Evolutionary conservation across 1,140 invertebrate genomes (phyloP), one percentile per base, ranked within the genome.

Genomic region (Homarus americanus): DNA sequence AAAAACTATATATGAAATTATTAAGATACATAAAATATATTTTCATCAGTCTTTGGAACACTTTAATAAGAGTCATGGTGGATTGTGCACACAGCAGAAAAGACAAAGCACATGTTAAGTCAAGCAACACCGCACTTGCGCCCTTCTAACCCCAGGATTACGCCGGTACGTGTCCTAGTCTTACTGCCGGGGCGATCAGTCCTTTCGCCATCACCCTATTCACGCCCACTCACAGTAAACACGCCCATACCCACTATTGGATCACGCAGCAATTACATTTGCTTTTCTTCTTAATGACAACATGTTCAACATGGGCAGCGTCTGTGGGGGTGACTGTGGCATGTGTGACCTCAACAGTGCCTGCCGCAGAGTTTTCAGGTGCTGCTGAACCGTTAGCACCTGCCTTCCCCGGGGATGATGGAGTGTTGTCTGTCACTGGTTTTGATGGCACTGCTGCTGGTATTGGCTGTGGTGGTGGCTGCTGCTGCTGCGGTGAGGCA

Each of bases 201-300:
- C 2, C 36, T 79, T 49, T 34, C 20, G 20, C 82, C 17, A 12
- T 38, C 38, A 20, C 20, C 38, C 75, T 41, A 12, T 40, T n/a
- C 63, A 69, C 28, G n/a, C 63, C 63, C n/a, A 69, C 63, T 32
- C 63, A 69, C 12, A 63, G 58, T 63, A 63, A 63, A 63, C 12
- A 32, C 10, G 28, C 63, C 63, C 63, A 69, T 20, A 32, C 58
- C 58, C 75, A 53, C 90, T 97, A 98, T 96, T 97, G 97, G 93
- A 98, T 96, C 91, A 97, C 96, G 95, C 97, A 98, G 95, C 97
- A 98, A 94, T 97, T 96, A 95, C 97, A 97, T 95, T 97, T 97
- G 94, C 96, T 97, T 95, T 98, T 98, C 95, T 98, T 97, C 93
- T 98, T 95, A 93, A 96, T 96, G 89, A 98, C 96, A 94, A 97